Conservation (phyloP, 2,113 vertebrate species). For the Tragelaphus strepsiceros region DNA sequence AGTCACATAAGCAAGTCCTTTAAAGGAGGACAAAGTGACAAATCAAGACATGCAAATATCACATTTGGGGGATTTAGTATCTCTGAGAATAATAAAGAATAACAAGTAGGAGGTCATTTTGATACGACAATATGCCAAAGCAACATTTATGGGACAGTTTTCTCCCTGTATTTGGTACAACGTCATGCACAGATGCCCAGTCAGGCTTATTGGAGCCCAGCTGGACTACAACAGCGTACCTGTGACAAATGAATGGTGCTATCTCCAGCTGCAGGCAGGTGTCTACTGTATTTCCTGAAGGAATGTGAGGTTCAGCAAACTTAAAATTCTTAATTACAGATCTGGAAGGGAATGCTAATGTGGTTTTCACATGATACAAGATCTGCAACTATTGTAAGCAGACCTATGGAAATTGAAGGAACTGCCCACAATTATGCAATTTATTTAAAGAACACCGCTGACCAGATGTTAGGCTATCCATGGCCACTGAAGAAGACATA, state of each 20-base stretch:
- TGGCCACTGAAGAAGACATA: background rate
- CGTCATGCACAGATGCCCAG: background rate
- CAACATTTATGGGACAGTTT: background rate
- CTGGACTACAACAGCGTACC: background rate
- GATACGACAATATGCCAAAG: background rate
- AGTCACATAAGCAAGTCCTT: background rate
- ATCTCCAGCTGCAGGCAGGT: background rate
- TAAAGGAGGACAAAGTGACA: background rate
- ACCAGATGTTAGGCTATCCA: background rate
- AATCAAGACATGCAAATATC: background rate
- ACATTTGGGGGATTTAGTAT: background rate
- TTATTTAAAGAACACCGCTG: constrained; percentile 48
- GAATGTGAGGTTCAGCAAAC: background rate
- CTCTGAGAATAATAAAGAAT: background rate
- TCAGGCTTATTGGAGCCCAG: background rate
- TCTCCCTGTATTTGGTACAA: background rate
- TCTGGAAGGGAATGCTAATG: background rate
- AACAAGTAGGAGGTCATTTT: background rate
- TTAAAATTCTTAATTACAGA: constrained; percentile 40
- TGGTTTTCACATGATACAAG: background rate
- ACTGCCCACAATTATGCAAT: background rate
- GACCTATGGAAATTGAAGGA: background rate
- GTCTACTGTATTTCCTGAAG: background rate
- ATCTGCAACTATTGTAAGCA: background rate
- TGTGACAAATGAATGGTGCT: background rate